Evolutionary conservation across 2,113 vertebrate genomes (phyloP).

Genomic region (Euleptes europaea): DNA sequence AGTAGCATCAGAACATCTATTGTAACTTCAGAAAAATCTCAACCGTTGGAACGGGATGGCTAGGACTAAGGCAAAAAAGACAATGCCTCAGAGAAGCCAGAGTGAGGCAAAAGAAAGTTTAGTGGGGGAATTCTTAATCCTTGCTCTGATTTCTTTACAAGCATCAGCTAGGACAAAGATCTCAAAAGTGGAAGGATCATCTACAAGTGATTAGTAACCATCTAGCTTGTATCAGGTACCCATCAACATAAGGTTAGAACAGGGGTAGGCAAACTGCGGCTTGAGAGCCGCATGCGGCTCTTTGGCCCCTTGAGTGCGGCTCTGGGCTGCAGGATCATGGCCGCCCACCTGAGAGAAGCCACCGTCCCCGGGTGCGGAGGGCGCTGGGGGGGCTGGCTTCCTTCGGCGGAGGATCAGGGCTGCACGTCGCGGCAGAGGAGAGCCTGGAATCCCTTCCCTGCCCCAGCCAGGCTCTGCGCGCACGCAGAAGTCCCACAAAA

Average conservation of each 20-base stretch:
- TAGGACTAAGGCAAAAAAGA: neutral
- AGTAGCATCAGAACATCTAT: neutral
- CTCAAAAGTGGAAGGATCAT: neutral
- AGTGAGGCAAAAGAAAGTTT: neutral
- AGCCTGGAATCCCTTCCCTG: no score
- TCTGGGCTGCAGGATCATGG: no score
- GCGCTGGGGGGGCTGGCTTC: no score
- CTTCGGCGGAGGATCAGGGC: no score
- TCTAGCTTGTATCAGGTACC: neutral
- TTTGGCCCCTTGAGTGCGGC: no score
- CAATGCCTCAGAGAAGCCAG: neutral
- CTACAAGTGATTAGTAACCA: neutral
- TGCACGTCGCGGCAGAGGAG: no score
- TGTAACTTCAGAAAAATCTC: neutral
- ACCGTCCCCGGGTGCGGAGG: no score
- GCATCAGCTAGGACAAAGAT: neutral
- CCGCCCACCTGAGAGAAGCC: no score
- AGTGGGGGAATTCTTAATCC: neutral
- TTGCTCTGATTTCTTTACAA: neutral
- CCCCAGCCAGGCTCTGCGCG: no score
- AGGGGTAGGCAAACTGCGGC: no score
- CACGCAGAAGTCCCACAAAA: no score
- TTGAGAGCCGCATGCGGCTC: no score
- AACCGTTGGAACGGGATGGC: neutral
- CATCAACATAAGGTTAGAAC: neutral